Conservation (phyloP, 2,888 invertebrate species). For the Scaptodrosophila latifasciaeformis region DNA sequence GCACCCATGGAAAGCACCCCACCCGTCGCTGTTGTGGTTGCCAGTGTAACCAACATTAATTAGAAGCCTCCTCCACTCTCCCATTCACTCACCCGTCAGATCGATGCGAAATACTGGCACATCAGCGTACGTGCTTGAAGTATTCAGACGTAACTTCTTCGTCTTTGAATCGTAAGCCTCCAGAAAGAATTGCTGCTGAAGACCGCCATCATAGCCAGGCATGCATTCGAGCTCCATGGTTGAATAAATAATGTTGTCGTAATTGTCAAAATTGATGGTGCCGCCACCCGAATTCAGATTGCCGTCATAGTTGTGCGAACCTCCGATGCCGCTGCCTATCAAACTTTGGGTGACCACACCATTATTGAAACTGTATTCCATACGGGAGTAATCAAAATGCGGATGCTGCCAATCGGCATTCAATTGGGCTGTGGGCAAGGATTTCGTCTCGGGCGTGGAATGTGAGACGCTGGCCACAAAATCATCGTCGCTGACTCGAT, state of each 20-base stretch:
- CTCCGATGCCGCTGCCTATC: slow-evolving; percentile 49
- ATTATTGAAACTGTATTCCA: slow-evolving; percentile 72
- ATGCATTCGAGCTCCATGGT: slow-evolving; percentile 88
- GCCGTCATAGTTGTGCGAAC: slow-evolving; percentile 23
- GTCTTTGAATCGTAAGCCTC: slow-evolving; percentile 88
- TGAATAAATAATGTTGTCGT: slow-evolving; percentile 74
- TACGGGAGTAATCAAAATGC: slow-evolving; percentile 73
- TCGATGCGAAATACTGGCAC: slow-evolving; percentile 79
- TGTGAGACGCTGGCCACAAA: slow-evolving; percentile 55
- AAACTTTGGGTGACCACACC: slow-evolving; percentile 70
- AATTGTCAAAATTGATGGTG: slow-evolving; percentile 73
- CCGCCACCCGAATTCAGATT: slow-evolving; percentile 50
- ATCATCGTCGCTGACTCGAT: slow-evolving; percentile 61
- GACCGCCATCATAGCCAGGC: slow-evolving; percentile 91
- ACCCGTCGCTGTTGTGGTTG: not conserved
- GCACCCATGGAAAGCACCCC: too few relatives aligned
- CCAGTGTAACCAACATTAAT: not conserved
- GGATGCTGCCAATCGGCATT: slow-evolving; percentile 61
- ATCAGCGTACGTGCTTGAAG: slow-evolving; percentile 79
- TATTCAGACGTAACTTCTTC: slow-evolving; percentile 82
- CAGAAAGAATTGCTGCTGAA: slow-evolving; percentile 88
- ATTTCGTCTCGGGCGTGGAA: not conserved
- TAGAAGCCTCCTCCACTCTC: too few relatives aligned
- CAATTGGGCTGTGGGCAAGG: slow-evolving; percentile 10
- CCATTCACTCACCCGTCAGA: slow-evolving; percentile 71